Base-by-base conservation (phyloP, 2,113 vertebrate genomes). In the Thamnaconus septentrionalis region DNA sequence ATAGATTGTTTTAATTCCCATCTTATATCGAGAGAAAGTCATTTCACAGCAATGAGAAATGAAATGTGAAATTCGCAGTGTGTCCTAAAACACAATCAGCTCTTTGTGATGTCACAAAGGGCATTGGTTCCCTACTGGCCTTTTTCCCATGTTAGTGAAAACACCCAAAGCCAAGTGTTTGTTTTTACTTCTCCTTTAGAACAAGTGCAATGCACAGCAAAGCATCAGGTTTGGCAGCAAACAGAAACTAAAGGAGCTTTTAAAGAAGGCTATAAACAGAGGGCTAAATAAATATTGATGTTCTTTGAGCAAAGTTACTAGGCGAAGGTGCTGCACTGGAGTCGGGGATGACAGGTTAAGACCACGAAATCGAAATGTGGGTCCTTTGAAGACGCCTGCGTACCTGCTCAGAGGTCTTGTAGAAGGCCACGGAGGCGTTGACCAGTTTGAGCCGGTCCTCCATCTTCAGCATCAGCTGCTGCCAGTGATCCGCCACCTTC, bases 401-500 rank as follows among this genome's bases (percentile, higher is more conserved):
- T 79, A 97, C 97, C 95, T 99, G 98, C 74, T 99, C 98, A 0
- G 98, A 99, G 8, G 98, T 99, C 86, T 99, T 99, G 88, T 99
- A 99, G 88, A 99, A 99, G 84, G 97, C 97, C 53, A 99, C 97
- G 0, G 97, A 99, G 1, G 97, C 97, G 8, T 99, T 99, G 76
- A 99, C 97, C 46, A 99, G 95, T 80, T 99, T 99, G 49, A 99
- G 94, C 42, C 97, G 93, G 74, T 99, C 97, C 75, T 99, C 97
- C 97, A 99, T 99, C 91, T 98, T 99, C 63, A 99, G 93, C 98
- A 99, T 99, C 75, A 99, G 93, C 82, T 99, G 97, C 61, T 99
- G 98, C 98, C 98, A 98, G 53, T 99, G 97, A 0, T 97, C 97
- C 53, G 97, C 98, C 56, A 99, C 98, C 76, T 90, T 82, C 18